Evolutionary conservation across 2,888 invertebrate species (phyloP).

Genomic region (Agriotes lineatus): DNA sequence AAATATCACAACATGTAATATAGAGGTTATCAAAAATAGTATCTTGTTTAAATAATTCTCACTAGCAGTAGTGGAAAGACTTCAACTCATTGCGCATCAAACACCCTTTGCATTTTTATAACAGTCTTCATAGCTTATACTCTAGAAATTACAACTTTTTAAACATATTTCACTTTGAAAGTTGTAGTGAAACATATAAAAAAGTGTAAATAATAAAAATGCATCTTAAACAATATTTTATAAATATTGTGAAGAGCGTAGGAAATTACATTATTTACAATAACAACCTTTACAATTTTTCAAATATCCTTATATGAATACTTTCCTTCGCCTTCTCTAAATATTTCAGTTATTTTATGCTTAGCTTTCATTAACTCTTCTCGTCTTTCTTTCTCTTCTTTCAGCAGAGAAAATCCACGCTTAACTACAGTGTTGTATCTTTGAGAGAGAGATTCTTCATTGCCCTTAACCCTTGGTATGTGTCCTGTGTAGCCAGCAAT

Average conservation of each 20-base stretch:
- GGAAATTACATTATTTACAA: background rate
- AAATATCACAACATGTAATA: no score
- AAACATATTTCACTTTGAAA: slow-evolving; percentile 2
- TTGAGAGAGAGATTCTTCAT: slow-evolving; percentile 77
- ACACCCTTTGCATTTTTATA: background rate
- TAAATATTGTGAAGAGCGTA: slow-evolving; percentile 14
- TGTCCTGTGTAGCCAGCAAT: slow-evolving; percentile 82
- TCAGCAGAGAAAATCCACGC: slow-evolving; percentile 72
- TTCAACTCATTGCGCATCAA: no score
- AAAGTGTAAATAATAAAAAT: no score
- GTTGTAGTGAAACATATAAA: no score
- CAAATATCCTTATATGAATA: slow-evolving; percentile 37
- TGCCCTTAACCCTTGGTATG: slow-evolving; percentile 76
- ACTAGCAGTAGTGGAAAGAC: no score
- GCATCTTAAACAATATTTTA: slow-evolving; percentile 1
- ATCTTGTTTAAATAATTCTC: no score
- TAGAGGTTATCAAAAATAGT: no score
- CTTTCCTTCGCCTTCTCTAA: slow-evolving; percentile 46
- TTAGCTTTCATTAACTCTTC: slow-evolving; percentile 48
- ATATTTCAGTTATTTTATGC: slow-evolving; percentile 49
- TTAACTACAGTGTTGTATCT: slow-evolving; percentile 77
- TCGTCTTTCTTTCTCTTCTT: slow-evolving; percentile 70
- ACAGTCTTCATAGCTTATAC: background rate
- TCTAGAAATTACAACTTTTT: background rate
- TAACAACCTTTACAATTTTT: background rate